Evolutionary conservation across 2,113 vertebrate genomes (phyloP).

Genomic region (Nothocercus julius): DNA sequence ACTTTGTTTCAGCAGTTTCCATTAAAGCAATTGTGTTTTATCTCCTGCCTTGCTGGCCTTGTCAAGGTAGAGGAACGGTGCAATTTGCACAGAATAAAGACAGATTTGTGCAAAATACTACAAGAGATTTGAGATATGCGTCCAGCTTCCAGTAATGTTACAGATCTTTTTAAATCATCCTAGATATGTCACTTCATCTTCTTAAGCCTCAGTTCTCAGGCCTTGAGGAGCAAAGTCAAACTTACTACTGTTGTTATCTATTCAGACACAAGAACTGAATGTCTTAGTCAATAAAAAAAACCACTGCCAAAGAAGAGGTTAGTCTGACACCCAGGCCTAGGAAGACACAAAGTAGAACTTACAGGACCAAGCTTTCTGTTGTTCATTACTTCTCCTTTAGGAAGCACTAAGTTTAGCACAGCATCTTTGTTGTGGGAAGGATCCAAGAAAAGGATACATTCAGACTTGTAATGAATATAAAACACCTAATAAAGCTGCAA

Average conservation of each 20-base stretch:
- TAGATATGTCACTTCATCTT: not conserved
- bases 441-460: slow-evolving; percentile 2
- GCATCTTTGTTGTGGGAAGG: not conserved
- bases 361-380: not conserved
- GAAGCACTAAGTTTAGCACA: not conserved
- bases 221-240: not conserved
- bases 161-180: not conserved
- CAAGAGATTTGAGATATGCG: not conserved
- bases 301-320: not conserved
- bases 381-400: not conserved
- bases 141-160: not conserved
- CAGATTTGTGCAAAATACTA: not conserved
- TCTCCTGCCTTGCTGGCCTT: not conserved
- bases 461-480: not conserved
- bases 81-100: not conserved
- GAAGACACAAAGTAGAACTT: not conserved
- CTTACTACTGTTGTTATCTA: not conserved
- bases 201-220: not conserved
- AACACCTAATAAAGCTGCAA: not conserved
- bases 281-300: not conserved
- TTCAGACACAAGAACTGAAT: not conserved
- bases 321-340: not conserved
- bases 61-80: not conserved
- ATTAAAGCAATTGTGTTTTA: not conserved
- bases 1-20: not conserved